A percentile compares a stretch with the other conserved stretches of the same genome.
These are phyloP conservation scores for Garrulus glandarius DNA, from an alignment of 2,797 vertebrate genomes.

Conservation along the genomic window DNA sequence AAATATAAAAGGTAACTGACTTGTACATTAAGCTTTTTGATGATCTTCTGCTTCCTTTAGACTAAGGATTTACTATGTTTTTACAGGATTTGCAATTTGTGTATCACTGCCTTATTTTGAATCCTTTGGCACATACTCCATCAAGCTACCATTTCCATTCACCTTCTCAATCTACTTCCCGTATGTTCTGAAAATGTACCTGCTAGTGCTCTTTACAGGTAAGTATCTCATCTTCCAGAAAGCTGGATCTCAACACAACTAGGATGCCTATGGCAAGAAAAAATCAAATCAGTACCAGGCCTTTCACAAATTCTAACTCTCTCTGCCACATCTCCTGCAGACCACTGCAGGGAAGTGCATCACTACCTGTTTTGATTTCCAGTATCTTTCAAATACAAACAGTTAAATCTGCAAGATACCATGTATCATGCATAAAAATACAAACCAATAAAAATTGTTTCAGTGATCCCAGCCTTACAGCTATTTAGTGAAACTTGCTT, in stretches of 20 bases:
- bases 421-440: background rate
- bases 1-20: background rate
- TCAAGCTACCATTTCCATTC: slow-evolving; percentile 64
- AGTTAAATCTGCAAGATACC: background rate
- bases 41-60: background rate
- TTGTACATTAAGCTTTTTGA: background rate
- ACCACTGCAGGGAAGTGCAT: background rate
- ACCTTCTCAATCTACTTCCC: slow-evolving; percentile 72
- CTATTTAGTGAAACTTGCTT: background rate
- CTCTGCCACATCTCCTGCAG: background rate
- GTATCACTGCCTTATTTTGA: slow-evolving; percentile 82
- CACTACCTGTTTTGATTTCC: background rate
- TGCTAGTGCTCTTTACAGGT: slow-evolving; percentile 83
- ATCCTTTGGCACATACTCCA: slow-evolving; percentile 71
- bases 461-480: background rate
- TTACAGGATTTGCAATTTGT: slow-evolving; percentile 82
- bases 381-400: background rate
- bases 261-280: background rate
- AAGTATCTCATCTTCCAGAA: slow-evolving; percentile 56
- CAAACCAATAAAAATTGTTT: background rate
- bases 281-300: background rate
- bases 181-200: slow-evolving; percentile 78
- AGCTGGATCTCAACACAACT: background rate
- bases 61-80: background rate
- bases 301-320: background rate